Evolutionary conservation across 2,888 invertebrate genomes (phyloP).

Genomic region (Chloromyia formosa): DNA sequence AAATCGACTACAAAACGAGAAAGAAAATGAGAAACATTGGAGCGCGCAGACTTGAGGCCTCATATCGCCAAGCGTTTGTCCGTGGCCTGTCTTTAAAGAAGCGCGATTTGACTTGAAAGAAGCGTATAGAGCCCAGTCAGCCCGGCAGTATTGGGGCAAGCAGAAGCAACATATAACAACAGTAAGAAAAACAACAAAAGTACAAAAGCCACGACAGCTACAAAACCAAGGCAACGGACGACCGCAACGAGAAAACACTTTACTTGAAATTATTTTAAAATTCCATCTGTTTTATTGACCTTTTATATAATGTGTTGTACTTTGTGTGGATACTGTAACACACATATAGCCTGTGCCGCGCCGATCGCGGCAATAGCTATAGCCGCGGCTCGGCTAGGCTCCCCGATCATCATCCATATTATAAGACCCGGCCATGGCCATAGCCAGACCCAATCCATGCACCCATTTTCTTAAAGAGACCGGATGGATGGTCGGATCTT

Average conservation of each 20-base stretch:
- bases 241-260: constrained; percentile 29
- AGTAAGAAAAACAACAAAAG: not conserved
- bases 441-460: constrained; percentile 4
- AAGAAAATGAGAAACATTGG: constrained; percentile 7
- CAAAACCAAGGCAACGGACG: constrained; percentile 17
- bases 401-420: too few relatives aligned
- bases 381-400: too few relatives aligned
- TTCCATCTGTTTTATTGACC: constrained; percentile 32
- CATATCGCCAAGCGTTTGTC: not conserved
- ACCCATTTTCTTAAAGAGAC: not conserved
- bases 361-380: too few relatives aligned
- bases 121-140: not conserved
- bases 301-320: constrained; percentile 14
- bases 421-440: not conserved
- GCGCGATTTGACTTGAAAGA: not conserved
- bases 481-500: constrained; percentile 7
- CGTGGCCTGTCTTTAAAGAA: not conserved
- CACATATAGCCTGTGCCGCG: not conserved
- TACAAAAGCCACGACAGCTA: constrained; percentile 10
- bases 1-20: constrained; percentile 18
- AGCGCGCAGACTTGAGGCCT: not conserved
- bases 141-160: too few relatives aligned
- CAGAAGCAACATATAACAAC: not conserved
- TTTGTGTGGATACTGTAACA: constrained; percentile 10
- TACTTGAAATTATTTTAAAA: constrained; percentile 32